Conservation (phyloP, 2,888 invertebrate genomes). For the Lithophane ornitopus region DNA sequence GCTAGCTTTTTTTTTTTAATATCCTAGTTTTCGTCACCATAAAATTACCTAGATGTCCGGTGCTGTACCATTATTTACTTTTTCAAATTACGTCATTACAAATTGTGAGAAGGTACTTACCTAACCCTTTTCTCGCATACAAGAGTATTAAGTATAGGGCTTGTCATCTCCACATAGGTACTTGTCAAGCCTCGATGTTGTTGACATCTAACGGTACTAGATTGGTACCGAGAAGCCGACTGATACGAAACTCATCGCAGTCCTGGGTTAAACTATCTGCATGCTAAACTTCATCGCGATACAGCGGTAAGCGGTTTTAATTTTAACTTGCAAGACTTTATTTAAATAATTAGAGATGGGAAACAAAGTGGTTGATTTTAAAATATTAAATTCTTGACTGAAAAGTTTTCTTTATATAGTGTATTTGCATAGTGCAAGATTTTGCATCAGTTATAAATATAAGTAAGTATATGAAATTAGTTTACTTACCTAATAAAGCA, state of each 20-base stretch:
- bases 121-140: background rate
- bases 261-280: conserved; percentile 36
- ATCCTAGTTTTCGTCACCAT: background rate
- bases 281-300: conserved; percentile 40
- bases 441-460: background rate
- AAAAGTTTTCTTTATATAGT: too few relatives aligned
- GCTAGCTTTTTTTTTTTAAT: background rate
- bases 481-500: background rate
- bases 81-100: background rate
- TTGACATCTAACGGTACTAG: conserved; percentile 56
- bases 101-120: background rate
- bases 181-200: conserved; percentile 28
- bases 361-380: background rate
- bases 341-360: conserved; percentile 12
- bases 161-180: conserved; percentile 13
- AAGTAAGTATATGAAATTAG: background rate
- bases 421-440: background rate
- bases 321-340: background rate
- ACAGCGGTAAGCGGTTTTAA: conserved; percentile 8
- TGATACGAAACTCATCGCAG: conserved; percentile 40
- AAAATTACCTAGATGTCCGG: background rate
- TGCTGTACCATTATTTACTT: background rate
- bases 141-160: conserved; percentile 3
- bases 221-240: conserved; percentile 51
- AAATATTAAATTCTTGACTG: background rate